Conservation (phyloP, 2,113 vertebrate species). For the Cranoglanis bouderius region DNA sequence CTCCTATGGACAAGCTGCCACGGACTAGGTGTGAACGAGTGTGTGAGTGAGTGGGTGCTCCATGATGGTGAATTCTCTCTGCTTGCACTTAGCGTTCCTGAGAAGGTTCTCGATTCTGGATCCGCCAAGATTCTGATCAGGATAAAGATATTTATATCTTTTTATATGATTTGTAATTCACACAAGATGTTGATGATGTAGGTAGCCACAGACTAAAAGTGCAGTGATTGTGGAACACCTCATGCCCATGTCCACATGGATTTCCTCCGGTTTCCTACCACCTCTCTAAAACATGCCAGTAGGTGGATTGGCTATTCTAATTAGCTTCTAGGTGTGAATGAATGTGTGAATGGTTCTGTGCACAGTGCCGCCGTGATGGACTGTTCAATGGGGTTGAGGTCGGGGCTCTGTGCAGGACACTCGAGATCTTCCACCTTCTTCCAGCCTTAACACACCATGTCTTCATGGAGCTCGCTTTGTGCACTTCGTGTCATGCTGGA, state of each 20-base stretch:
- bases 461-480: neutral
- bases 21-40: neutral
- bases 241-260: neutral
- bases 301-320: neutral
- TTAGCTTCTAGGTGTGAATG: neutral
- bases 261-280: neutral
- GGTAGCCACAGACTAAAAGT: too few relatives aligned
- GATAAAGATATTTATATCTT: neutral
- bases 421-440: neutral
- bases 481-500: neutral
- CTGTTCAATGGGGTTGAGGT: too few relatives aligned
- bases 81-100: neutral
- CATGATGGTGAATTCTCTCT: neutral
- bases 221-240: neutral
- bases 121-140: neutral
- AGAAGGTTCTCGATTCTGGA: neutral
- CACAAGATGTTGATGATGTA: too few relatives aligned
- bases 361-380: neutral
- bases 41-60: neutral
- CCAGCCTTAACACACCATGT: neutral
- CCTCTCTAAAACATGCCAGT: neutral
- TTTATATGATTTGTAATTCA: too few relatives aligned
- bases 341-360: neutral
- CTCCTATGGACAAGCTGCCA: neutral
- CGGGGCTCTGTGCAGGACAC: neutral